A percentile compares a stretch with the other conserved stretches of the same genome.
These are phyloP conservation scores for Harpalus rubripes DNA, from an alignment of 2,888 invertebrate species.

Conservation along the genomic window DNA sequence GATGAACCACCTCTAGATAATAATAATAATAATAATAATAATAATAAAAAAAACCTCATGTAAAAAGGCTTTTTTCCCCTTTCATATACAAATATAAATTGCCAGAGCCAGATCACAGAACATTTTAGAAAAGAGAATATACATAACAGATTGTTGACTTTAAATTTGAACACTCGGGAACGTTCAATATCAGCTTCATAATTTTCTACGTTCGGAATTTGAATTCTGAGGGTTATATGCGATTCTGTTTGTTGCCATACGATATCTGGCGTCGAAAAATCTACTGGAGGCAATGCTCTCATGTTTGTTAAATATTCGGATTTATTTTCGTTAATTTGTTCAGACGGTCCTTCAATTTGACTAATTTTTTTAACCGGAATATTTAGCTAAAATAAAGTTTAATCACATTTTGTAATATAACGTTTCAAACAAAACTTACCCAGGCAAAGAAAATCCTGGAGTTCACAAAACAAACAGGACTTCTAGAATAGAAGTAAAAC, in stretches of 20 bases:
- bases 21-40: no score
- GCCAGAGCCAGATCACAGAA: no score
- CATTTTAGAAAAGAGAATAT: no score
- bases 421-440: no score
- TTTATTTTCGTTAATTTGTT: background rate
- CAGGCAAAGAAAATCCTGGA: slow-evolving; percentile 66
- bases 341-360: background rate
- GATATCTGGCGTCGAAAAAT: slow-evolving; percentile 73
- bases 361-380: background rate
- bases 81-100: no score
- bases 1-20: no score
- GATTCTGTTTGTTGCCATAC: slow-evolving; percentile 74
- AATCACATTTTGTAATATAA: no score
- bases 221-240: slow-evolving; percentile 72
- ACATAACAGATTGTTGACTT: no score
- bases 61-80: no score
- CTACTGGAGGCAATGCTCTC: slow-evolving; percentile 66
- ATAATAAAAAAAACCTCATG: no score
- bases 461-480: no score
- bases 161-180: slow-evolving; percentile 73
- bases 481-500: no score
- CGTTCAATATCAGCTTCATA: slow-evolving; percentile 71
- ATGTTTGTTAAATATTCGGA: slow-evolving; percentile 7
- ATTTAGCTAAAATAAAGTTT: background rate
- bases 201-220: slow-evolving; percentile 71